Conservation (phyloP, 2,888 invertebrate species). For the Ophioninae sp. region DNA sequence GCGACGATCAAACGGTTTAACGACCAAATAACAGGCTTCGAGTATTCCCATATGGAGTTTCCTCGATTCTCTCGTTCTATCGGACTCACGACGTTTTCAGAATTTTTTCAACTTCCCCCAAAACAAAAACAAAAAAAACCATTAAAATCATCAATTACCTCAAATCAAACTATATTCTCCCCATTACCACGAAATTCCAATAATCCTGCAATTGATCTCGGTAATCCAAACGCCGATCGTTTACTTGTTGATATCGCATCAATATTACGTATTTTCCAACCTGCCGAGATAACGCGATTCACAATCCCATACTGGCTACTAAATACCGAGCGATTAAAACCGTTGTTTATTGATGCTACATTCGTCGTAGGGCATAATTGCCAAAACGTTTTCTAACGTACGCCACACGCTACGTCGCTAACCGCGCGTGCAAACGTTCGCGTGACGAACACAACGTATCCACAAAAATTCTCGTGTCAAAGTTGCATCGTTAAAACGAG, state of each 20-base stretch:
- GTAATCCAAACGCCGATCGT: no score
- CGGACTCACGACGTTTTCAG: not conserved
- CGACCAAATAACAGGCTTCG: not conserved
- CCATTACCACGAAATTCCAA: no score
- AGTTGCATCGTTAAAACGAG: not conserved
- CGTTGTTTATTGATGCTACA: not conserved
- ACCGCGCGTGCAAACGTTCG: constrained; percentile 3
- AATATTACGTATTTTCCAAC: no score
- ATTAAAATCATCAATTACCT: no score
- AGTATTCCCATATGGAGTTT: not conserved
- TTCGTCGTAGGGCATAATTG: not conserved
- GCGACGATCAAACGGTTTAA: not conserved
- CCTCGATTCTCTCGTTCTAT: not conserved
- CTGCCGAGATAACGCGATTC: no score
- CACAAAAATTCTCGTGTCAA: not conserved
- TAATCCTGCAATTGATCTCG: no score
- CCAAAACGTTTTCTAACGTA: not conserved
- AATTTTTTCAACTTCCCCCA: not conserved
- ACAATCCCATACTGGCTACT: not conserved
- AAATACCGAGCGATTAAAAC: not conserved
- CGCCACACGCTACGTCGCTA: not conserved
- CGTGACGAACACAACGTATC: constrained; percentile 4
- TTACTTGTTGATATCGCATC: no score
- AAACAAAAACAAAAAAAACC: not conserved
- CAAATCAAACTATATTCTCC: no score